phyloP scores from a whole-genome alignment of 2,113 vertebrate species.

The Gymnobelideus leadbeateri region DNA sequence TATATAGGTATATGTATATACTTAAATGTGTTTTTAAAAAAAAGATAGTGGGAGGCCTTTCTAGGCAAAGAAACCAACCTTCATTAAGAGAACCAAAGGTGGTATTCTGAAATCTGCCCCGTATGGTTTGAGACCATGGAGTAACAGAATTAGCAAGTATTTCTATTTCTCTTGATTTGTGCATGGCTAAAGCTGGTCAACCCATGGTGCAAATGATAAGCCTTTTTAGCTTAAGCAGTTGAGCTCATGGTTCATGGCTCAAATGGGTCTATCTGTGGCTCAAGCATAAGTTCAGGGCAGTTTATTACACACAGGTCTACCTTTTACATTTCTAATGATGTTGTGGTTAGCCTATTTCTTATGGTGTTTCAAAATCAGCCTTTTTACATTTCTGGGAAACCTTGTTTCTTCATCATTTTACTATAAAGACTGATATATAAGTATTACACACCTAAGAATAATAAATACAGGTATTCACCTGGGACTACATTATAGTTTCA shows the following conservation, averaged over 20 bases:
- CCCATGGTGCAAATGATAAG: not conserved
- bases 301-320: not conserved
- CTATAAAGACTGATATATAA: not conserved
- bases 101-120: not conserved
- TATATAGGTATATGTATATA: not conserved
- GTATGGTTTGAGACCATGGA: not conserved
- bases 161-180: not conserved
- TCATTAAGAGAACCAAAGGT: not conserved
- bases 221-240: not conserved
- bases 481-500: not conserved
- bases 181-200: not conserved
- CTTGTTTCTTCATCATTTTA: not conserved
- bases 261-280: not conserved
- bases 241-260: not conserved
- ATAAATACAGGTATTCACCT: not conserved
- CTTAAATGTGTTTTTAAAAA: not conserved
- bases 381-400: not conserved
- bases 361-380: too few species aligned
- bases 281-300: not conserved
- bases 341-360: not conserved
- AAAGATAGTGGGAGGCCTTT: not conserved
- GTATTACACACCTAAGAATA: not conserved
- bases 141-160: not conserved
- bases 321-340: not conserved
- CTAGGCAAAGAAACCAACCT: not conserved